Base-by-base conservation (phyloP, 2,113 vertebrate species). In the Vanacampus margaritifer region DNA sequence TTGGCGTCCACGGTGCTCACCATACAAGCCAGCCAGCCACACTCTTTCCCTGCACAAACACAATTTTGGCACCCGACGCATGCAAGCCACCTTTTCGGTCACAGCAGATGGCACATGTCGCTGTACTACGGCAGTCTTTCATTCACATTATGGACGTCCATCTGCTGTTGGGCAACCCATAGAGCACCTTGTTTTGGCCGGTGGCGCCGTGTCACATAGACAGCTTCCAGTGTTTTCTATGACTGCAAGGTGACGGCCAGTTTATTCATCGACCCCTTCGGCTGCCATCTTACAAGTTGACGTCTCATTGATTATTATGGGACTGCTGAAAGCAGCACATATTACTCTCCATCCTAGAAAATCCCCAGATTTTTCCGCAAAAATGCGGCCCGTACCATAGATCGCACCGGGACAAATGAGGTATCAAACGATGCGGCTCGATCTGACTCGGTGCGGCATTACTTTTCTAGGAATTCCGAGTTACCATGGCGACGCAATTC, bases 71-170 rank as follows among this genome's bases (percentile, higher is more conserved):
- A 69, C 71, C 12, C 61, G 3, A 87, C 69, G 79, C 53, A 21
- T 81, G 73, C 39, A 78, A n/a, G 7, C 68, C 79, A 81, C 79
- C 72, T 86, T 82, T 81, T 86, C 72, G 78, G 71, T 74, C 84
- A 73, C 78, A 79, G 75, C 89, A 89, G 89, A 90, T 89, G 87
- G 87, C 74, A 81, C 76, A 82, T 86, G 79, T 86, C 86, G 86
- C 80, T 80, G 83, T 86, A 85, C 86, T 87, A 74, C 60, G 13
- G 72, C 79, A 77, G 81, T 85, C 86, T 87, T 89, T 90, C 84
- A 85, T 89, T 87, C 85, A 89, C 86, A 85, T 87, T 83, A 84
- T 84, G 79, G 78, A 80, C 82, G 67, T 85, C 87, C 86, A 86
- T 90, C 87, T 89, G 89, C 63, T 79, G 69, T 78, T 72, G 65